Evolutionary conservation across 2,797 vertebrate genomes (phyloP).

Genomic region (Epinephelus coioides): DNA sequence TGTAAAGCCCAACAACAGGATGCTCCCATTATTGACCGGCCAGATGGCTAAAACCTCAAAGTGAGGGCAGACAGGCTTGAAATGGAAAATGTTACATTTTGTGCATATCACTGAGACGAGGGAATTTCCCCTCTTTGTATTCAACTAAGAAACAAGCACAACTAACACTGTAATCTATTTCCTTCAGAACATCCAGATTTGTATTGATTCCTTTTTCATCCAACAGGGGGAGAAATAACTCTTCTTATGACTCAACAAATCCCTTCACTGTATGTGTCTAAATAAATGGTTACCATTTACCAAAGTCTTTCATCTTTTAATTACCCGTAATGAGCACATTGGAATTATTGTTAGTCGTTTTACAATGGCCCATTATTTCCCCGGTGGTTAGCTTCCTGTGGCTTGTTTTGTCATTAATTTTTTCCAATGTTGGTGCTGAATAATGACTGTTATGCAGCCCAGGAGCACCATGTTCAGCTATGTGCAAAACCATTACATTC

Average conservation of each 20-base stretch:
- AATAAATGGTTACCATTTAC: conserved; percentile 50
- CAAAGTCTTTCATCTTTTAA: conserved; percentile 59
- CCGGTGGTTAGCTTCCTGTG: conserved; percentile 27
- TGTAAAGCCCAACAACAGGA: conserved; percentile 47
- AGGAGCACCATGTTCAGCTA: conserved; percentile 19
- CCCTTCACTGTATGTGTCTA: conserved; percentile 16
- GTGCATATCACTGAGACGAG: background rate
- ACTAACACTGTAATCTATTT: background rate
- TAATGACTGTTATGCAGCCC: conserved; percentile 28
- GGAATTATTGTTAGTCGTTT: conserved; percentile 35
- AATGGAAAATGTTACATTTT: background rate
- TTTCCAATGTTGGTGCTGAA: conserved; percentile 22
- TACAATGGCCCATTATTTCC: conserved; percentile 50
- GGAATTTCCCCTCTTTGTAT: conserved; percentile 14
- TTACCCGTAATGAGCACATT: conserved; percentile 55
- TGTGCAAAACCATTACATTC: background rate
- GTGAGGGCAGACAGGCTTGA: background rate
- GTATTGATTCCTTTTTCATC: conserved; percentile 47
- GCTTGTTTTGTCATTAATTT: conserved; percentile 48
- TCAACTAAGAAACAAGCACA: background rate
- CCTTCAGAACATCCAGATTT: background rate
- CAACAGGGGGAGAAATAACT: conserved; percentile 76
- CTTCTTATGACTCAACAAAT: conserved; percentile 51
- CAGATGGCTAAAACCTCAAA: conserved; percentile 31
- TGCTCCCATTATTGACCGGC: background rate